Evolutionary conservation across 1,140 invertebrate genomes (phyloP), one percentile per base, ranked within the genome.

Genomic region (Drosophila nebulosa): DNA sequence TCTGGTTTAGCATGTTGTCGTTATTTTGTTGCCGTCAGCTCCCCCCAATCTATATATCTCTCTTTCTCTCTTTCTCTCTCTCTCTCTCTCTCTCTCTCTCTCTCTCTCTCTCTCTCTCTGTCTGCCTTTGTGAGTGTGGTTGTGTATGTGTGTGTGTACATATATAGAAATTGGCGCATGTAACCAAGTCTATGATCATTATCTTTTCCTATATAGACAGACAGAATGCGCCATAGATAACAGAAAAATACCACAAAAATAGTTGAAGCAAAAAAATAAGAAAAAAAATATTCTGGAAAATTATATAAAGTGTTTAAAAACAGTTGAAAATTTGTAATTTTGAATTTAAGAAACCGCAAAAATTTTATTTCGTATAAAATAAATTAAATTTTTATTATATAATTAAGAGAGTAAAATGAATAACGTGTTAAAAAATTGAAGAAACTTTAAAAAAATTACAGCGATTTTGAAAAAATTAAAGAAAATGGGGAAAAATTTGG

Each of bases 11-110:
- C 77, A 84, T 85, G 78, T 83, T 84, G 80, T 79, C 79, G 79
- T 84, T 78, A 74, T 78, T 74, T 79, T 84, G 78, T 84, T 84
- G 80, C 73, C 77, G 59, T 50, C 75, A 63, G 59, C 63, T 24
- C 56, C 71, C 70, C 64, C 71, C 63, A 74, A 56, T 79, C 32
- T 74, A 10, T 46, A 46, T 46, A 46, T 46, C 36, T 26, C 2
- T 36, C 12, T 12, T 1, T 35, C 52, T 24, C 1, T 36, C 14
- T 14, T 3, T 16, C 4, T 53, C 12, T 30, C 6, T 55, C 24
- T 55, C 5, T 53, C 12, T 12, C 3, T 35, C 52, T 24, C 1
- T 36, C 14, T 14, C 4, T 16, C 4, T 46, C 36, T 26, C 2
- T 36, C 12, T 12, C 3, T 35, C 52, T 24, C 1, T 36, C 14